Percentiles rank a stretch among this genome's conserved stretches.
Conservation (phyloP, 2,888 invertebrate genomes). For the Sceliomorpha sp. region DNA sequence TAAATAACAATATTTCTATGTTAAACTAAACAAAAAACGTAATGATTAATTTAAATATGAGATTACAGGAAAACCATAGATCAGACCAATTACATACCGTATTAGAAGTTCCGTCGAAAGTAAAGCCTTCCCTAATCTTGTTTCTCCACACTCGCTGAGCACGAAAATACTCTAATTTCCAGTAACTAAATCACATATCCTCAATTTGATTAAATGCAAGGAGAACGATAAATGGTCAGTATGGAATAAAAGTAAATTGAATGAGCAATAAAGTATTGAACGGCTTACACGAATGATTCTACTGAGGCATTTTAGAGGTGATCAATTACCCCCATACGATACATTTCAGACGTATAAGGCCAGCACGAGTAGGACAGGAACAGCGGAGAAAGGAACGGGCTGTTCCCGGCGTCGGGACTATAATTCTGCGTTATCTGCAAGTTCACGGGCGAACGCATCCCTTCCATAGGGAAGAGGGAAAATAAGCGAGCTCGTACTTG, state of each 20-base stretch:
- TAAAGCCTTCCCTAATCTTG: too few species aligned
- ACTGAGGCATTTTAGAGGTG: constrained; percentile 19
- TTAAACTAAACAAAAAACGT: too few species aligned
- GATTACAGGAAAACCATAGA: too few species aligned
- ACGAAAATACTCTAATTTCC: too few species aligned
- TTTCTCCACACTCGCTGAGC: too few species aligned
- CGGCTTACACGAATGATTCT: constrained; percentile 16
- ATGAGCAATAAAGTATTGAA: constrained; percentile 18
- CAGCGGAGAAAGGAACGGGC: constrained; percentile 29
- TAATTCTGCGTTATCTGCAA: constrained; percentile 78
- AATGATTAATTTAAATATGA: too few species aligned
- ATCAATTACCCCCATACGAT: constrained; percentile 30
- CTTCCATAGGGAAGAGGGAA: constrained; percentile 55
- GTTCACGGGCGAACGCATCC: constrained; percentile 77
- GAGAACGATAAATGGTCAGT: constrained; percentile 1
- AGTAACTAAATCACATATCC: too few species aligned
- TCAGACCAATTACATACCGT: too few species aligned
- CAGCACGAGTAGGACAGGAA: constrained; percentile 1
- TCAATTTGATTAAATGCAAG: constrained; percentile 6
- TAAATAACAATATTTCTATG: too few species aligned
- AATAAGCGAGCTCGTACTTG: constrained; percentile 21
- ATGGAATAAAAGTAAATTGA: constrained; percentile 15
- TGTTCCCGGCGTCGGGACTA: constrained; percentile 62
- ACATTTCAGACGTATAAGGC: constrained; percentile 9
- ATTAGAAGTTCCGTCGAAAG: too few species aligned